A percentile compares a stretch with the other conserved stretches of the same genome.
phyloP scores from a whole-genome alignment of 2,113 vertebrate species.

The Odontesthes bonariensis region DNA sequence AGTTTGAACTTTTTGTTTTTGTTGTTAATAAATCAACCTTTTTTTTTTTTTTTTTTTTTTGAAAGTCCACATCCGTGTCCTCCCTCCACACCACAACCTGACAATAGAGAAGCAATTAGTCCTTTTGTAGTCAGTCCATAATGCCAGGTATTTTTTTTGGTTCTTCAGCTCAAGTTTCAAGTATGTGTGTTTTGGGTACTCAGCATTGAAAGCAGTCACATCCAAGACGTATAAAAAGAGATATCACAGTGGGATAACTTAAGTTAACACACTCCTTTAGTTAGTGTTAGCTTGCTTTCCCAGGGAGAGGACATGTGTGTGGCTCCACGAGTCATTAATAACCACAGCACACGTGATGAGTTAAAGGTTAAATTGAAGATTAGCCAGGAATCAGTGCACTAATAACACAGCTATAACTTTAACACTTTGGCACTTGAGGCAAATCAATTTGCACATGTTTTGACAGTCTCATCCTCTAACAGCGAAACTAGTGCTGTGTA shows the following conservation, averaged over 20 bases:
- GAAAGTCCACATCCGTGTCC: no score
- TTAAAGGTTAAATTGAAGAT: conserved; percentile 52
- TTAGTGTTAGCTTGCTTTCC: conserved; percentile 65
- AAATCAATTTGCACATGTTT: conserved; percentile 5
- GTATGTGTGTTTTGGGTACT: conserved; percentile 44
- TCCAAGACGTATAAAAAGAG: conserved; percentile 33
- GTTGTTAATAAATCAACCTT: no score
- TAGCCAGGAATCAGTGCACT: conserved; percentile 21
- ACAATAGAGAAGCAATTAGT: conserved; percentile 20
- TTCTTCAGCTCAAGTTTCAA: conserved; percentile 33
- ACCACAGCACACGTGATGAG: conserved; percentile 60
- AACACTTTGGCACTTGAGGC: conserved; percentile 31
- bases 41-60: no score
- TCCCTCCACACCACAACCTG: no score
- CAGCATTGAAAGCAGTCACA: conserved; percentile 32
- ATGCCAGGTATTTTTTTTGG: conserved; percentile 48
- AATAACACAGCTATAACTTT: conserved; percentile 21
- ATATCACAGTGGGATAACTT: conserved; percentile 49
- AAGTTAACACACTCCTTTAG: conserved; percentile 49
- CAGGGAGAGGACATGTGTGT: conserved; percentile 37
- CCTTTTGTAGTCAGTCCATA: conserved; percentile 8
- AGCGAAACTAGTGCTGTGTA: neutral
- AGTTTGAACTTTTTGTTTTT: no score
- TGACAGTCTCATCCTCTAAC: neutral
- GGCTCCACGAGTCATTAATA: conserved; percentile 64